phyloP scores from a whole-genome alignment of 2,888 invertebrate species.

The Crepidodera aurea region DNA sequence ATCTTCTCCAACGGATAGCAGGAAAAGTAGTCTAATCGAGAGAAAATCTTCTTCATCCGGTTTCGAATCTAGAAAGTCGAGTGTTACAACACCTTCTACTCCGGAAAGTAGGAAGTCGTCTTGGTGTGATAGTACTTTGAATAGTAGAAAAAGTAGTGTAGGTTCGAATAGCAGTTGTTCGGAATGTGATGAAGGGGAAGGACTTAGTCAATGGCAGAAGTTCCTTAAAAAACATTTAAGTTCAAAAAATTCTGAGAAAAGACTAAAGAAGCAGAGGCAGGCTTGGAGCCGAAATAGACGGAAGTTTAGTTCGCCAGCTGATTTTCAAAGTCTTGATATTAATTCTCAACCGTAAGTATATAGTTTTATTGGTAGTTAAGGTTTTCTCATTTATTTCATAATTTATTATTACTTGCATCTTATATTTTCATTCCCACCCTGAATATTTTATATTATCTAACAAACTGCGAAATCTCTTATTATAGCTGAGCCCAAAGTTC shows the following conservation, averaged over 20 bases:
- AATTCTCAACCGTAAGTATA: conserved; percentile 52
- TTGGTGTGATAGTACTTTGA: conserved; percentile 51
- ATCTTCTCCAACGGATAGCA: conserved; percentile 54
- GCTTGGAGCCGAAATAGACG: conserved; percentile 61
- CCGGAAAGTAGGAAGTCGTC: conserved; percentile 55
- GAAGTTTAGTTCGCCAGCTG: conserved; percentile 57
- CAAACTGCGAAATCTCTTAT: too few species aligned
- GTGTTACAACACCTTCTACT: conserved; percentile 54
- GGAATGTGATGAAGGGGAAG: conserved; percentile 57
- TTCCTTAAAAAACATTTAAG: conserved; percentile 55
- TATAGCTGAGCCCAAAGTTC: too few species aligned
- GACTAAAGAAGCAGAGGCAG: conserved; percentile 60
- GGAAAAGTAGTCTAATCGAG: conserved; percentile 53
- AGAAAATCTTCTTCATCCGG: conserved; percentile 53
- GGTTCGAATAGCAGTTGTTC: conserved; percentile 60
- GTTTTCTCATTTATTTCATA: too few species aligned
- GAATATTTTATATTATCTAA: too few species aligned
- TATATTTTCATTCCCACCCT: too few species aligned
- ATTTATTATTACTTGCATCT: too few species aligned
- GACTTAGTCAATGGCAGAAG: conserved; percentile 56
- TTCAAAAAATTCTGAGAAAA: conserved; percentile 57
- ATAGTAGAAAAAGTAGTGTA: conserved; percentile 59
- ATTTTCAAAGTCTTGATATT: conserved; percentile 46
- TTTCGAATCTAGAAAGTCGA: conserved; percentile 56
- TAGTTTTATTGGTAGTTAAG: too few species aligned